phyloP scores from a whole-genome alignment of 1,140 invertebrate genomes.

The Monochamus saltuarius region DNA sequence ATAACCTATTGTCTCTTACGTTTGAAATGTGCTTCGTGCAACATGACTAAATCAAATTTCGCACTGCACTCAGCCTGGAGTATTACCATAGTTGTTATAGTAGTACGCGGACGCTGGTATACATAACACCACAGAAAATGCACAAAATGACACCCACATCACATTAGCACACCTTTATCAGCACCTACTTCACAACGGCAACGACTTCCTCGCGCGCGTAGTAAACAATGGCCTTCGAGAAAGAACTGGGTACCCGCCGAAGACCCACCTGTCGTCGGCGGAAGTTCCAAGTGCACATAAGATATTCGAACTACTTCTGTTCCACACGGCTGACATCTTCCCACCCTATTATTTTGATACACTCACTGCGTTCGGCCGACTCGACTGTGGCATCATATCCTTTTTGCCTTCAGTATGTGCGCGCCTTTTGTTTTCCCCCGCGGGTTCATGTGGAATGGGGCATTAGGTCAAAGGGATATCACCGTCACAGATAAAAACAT shows the following conservation, averaged over 20 bases:
- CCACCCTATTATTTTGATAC: slow-evolving; percentile 23
- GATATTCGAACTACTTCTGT: slow-evolving; percentile 25
- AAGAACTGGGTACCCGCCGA: background rate
- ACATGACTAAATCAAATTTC: no score
- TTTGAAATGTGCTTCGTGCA: no score
- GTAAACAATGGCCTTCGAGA: background rate
- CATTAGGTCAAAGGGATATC: no score
- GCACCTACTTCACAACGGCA: background rate
- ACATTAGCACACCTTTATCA: background rate
- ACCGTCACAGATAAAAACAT: no score
- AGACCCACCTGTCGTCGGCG: slow-evolving; percentile 21
- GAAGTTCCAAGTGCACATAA: slow-evolving; percentile 19
- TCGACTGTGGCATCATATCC: slow-evolving; percentile 2
- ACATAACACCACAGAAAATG: background rate
- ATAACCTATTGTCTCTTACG: no score
- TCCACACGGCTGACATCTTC: slow-evolving; percentile 23
- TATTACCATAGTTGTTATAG: slow-evolving; percentile 8
- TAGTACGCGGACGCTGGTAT: slow-evolving; percentile 1
- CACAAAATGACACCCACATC: slow-evolving; percentile 6
- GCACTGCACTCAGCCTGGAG: no score
- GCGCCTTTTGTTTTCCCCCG: slow-evolving; percentile 1
- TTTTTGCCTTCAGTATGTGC: slow-evolving; percentile 10
- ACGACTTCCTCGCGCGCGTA: background rate
- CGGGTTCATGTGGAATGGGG: no score
- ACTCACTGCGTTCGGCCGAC: background rate